Evolutionary conservation across 2,797 vertebrate genomes (phyloP).

Genomic region (Intellagama lesueurii): DNA sequence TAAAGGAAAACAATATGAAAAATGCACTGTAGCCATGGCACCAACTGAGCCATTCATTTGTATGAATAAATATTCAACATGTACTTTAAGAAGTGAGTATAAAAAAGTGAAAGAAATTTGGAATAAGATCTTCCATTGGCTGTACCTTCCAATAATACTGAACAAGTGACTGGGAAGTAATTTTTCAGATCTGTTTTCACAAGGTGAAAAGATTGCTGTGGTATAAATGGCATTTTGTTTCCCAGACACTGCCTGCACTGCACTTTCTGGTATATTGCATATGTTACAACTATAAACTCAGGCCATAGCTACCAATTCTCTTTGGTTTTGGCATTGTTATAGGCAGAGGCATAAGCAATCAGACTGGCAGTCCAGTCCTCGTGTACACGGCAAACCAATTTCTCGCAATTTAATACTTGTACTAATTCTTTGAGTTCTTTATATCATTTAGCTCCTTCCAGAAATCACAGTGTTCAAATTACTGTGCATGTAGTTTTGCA

Average conservation of each 20-base stretch:
- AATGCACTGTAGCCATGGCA: not conserved
- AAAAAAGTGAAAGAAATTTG: not conserved
- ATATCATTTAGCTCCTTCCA: slow-evolving; percentile 30
- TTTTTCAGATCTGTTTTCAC: slow-evolving; percentile 28
- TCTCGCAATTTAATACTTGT: slow-evolving; percentile 1
- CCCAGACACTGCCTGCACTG: slow-evolving; percentile 11
- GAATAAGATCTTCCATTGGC: slow-evolving; percentile 15
- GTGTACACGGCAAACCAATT: slow-evolving; percentile 5
- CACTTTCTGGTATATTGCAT: slow-evolving; percentile 23
- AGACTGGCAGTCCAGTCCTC: slow-evolving; percentile 7
- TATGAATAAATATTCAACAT: not conserved
- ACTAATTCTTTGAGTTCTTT: slow-evolving; percentile 33
- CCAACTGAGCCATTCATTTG: not conserved
- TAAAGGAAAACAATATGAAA: slow-evolving; percentile 20
- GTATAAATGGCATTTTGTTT: slow-evolving; percentile 22
- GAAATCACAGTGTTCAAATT: slow-evolving; percentile 19
- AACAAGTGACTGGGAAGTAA: slow-evolving; percentile 1
- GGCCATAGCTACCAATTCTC: slow-evolving; percentile 30
- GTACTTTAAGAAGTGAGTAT: not conserved
- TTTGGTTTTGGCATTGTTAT: slow-evolving; percentile 18
- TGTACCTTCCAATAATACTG: not conserved
- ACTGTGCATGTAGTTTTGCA: slow-evolving; percentile 13
- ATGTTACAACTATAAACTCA: slow-evolving; percentile 27
- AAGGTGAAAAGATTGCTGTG: slow-evolving; percentile 17
- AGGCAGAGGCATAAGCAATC: slow-evolving; percentile 2